phyloP scores from a whole-genome alignment of 2,113 vertebrate genomes.

The Dromas ardeola region DNA sequence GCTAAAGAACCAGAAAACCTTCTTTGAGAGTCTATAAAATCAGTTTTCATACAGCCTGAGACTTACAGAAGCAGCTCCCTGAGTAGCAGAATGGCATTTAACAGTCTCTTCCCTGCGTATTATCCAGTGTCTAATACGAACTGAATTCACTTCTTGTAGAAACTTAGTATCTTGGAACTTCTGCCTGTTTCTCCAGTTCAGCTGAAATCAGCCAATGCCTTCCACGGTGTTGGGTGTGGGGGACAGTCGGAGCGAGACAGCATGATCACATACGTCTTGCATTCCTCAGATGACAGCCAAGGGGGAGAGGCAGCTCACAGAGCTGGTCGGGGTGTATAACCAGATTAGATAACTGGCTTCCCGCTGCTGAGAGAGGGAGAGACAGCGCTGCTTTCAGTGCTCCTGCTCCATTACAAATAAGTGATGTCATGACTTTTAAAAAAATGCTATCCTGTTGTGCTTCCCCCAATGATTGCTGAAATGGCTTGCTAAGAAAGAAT shows the following conservation, averaged over 20 bases:
- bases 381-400: neutral
- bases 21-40: neutral
- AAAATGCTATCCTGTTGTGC: neutral
- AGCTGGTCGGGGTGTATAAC: neutral
- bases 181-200: neutral
- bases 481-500: neutral
- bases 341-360: neutral
- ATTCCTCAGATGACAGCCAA: neutral
- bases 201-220: neutral
- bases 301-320: neutral
- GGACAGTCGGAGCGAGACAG: neutral
- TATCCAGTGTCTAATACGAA: neutral
- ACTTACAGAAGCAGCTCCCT: neutral
- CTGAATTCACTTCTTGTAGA: neutral
- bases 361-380: neutral
- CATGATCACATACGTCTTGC: neutral
- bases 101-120: neutral
- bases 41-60: neutral
- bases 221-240: neutral
- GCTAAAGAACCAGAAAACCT: constrained; percentile 15
- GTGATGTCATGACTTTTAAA: neutral
- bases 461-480: neutral
- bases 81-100: neutral
- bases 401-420: neutral
- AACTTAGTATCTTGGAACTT: neutral